Percentiles rank a stretch among this genome's conserved stretches.
These are phyloP conservation scores for Diachasmimorpha longicaudata DNA, from an alignment of 1,140 invertebrate genomes.

Conservation along the genomic window DNA sequence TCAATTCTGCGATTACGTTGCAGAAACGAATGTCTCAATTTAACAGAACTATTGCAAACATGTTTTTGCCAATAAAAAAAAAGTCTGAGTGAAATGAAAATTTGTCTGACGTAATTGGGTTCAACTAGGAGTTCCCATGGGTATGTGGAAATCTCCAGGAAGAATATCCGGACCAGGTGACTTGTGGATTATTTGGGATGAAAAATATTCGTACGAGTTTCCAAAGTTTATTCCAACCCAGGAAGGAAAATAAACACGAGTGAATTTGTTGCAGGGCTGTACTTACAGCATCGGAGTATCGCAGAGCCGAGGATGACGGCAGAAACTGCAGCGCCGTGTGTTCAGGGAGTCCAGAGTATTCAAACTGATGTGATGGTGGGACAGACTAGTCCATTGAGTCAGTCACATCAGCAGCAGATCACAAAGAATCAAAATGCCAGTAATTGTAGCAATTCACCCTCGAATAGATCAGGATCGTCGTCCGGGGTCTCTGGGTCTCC, in stretches of 20 bases:
- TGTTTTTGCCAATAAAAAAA: too few species aligned
- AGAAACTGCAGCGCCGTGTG: constrained; percentile 66
- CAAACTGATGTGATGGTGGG: constrained; percentile 61
- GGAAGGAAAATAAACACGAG: not conserved
- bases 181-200: not conserved
- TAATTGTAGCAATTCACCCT: constrained; percentile 3
- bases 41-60: too few species aligned
- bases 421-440: constrained; percentile 22
- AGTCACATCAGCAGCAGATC: constrained; percentile 49
- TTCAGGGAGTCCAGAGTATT: constrained; percentile 60
- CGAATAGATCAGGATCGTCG: constrained; percentile 10
- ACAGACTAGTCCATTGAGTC: constrained; percentile 41
- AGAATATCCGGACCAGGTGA: too few species aligned
- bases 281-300: constrained; percentile 72
- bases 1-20: too few species aligned
- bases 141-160: too few species aligned
- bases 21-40: too few species aligned
- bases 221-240: not conserved
- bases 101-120: too few species aligned
- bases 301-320: constrained; percentile 77
- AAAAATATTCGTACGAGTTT: not conserved
- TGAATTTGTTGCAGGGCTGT: constrained; percentile 69
- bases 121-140: too few species aligned
- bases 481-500: constrained; percentile 34
- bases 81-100: too few species aligned